phyloP scores from a whole-genome alignment of 2,797 vertebrate species.

The Crenichthys baileyi region DNA sequence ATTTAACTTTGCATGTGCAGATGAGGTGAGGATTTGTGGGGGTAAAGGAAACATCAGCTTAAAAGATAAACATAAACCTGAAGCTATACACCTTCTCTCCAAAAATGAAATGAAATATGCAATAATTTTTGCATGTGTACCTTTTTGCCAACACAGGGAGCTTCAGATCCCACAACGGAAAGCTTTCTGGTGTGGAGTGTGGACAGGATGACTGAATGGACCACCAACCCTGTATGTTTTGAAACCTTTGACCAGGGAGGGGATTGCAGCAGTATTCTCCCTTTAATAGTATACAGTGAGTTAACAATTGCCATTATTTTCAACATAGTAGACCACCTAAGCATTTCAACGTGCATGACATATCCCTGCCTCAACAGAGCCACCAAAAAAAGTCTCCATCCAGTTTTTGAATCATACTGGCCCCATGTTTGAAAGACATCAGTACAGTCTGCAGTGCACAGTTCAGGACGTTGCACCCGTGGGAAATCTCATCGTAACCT shows the following conservation, averaged over 20 bases:
- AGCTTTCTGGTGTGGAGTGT: slow-evolving; percentile 53
- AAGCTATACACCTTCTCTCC: not conserved
- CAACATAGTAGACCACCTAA: not conserved
- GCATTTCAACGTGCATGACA: not conserved
- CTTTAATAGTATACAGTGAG: slow-evolving; percentile 71
- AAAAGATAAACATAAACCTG: too few relatives aligned
- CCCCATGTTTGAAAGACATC: slow-evolving; percentile 25
- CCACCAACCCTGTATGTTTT: slow-evolving; percentile 34
- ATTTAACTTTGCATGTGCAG: not conserved
- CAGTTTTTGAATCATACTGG: slow-evolving; percentile 39
- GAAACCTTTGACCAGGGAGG: not conserved
- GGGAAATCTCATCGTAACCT: slow-evolving; percentile 53
- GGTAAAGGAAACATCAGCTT: not conserved
- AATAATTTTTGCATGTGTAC: slow-evolving; percentile 17
- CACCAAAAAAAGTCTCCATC: slow-evolving; percentile 63
- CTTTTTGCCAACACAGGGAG: not conserved
- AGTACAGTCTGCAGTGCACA: slow-evolving; percentile 60
- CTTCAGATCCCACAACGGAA: rapidly evolving
- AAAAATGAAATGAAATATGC: not conserved
- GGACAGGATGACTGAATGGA: slow-evolving; percentile 56
- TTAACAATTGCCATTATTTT: slow-evolving; percentile 3
- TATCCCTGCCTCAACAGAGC: slow-evolving; percentile 50
- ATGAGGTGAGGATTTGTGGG: not conserved
- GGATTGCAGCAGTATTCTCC: slow-evolving; percentile 1
- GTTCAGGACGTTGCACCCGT: slow-evolving; percentile 58